Evolutionary conservation across 1,140 invertebrate species (phyloP).

Genomic region (Nilaparvata lugens): DNA sequence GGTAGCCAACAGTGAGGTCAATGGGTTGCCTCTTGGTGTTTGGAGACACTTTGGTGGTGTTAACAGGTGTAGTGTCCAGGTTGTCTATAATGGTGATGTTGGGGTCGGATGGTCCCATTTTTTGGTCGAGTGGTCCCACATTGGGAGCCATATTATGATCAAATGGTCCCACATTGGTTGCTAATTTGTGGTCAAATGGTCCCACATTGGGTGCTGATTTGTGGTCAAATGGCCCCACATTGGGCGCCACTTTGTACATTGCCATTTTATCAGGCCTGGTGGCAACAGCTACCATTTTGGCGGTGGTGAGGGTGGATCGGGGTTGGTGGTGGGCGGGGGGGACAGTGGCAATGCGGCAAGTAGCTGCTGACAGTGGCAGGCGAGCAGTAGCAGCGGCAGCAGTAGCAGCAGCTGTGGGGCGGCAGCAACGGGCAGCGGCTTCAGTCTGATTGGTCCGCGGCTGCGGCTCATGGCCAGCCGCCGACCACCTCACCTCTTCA

Average conservation of each 20-base stretch:
- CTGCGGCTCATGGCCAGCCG: conserved; percentile 46
- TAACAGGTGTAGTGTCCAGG: background rate
- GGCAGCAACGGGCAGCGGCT: too few relatives aligned
- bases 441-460: too few relatives aligned
- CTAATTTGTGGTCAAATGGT: too few relatives aligned
- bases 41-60: conserved; percentile 10
- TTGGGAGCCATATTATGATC: background rate
- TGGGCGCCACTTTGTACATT: too few relatives aligned
- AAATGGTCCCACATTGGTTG: background rate
- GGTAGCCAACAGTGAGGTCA: conserved; percentile 66
- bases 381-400: background rate
- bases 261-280: too few relatives aligned
- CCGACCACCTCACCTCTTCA: conserved; percentile 41
- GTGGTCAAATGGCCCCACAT: too few relatives aligned
- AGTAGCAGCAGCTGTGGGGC: too few relatives aligned
- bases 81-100: background rate
- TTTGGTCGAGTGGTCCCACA: background rate
- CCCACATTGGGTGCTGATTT: background rate
- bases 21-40: conserved; percentile 27
- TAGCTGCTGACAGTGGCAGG: conserved; percentile 1
- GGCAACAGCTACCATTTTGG: too few relatives aligned
- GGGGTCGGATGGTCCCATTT: background rate
- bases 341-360: background rate
- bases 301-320: too few relatives aligned
- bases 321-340: background rate